Base-by-base conservation (phyloP, 2,113 vertebrate species). In the Onychostruthus taczanowskii region DNA sequence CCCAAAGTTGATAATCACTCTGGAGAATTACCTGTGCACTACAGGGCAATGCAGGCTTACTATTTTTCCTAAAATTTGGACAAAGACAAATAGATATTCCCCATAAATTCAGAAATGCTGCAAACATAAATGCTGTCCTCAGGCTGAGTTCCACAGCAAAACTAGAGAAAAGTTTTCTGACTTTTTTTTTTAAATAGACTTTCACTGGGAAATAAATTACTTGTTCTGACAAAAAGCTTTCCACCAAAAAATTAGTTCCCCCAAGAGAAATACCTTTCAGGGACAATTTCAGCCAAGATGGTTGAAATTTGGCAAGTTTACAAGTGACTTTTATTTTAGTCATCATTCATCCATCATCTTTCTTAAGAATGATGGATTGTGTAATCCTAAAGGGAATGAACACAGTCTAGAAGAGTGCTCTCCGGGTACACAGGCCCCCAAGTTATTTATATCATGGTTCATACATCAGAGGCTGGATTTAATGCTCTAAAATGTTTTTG, bases 301-400 rank as follows among this genome's bases (percentile, higher is more conserved):
- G 94, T 67, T 95, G 55, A 95, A 95, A 91, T 94, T 4, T 95
- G 94, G 93, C 93, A 90, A 87, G 50, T 70, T 96, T 94, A 88
- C 95, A 97, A 97, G 95, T 91, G 94, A 96, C 93, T 96, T 95
- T 83, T 91, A 93, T 89, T 97, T 94, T 74, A 94, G 78, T 93
- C 89, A 93, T 93, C 82, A 94, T 91, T 93, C 74, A 94, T 87
- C 91, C 78, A 96, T 95, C 94, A 95, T 95, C 90, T 69, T 94
- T 93, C 84, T 69, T 73, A 91, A 88, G 85, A 95, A 74, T 88
- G 93, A 96, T 88, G 83, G 85, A 96, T 78, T 95, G 79, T 84
- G 84, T 91, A 96, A 96, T 96, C 72, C 94, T 94, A 86, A 95
- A 90, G 94, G 93, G 92, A 94, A 96, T 75, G 92, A 94, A 92